Base-by-base conservation (phyloP, 2,888 invertebrate species). In the Drosophila birchii region DNA sequence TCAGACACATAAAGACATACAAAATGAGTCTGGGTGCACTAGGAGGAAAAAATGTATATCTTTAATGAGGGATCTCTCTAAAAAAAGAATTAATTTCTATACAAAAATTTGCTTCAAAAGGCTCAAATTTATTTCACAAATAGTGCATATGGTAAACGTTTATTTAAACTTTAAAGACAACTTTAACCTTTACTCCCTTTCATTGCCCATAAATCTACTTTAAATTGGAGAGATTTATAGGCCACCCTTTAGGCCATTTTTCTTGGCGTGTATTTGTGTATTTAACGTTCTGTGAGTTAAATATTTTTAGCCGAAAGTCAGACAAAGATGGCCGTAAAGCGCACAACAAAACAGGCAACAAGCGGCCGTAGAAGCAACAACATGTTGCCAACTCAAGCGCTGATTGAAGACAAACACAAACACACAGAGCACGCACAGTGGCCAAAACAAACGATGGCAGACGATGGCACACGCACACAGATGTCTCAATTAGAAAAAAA, bases 261-360 rank as follows among this genome's bases (percentile, higher is more conserved):
- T 34, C 34, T 34, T 16, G 1, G 5, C 44, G 55, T 38, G 60
- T 76, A 41, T 67, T 59, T 58, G 68, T 73, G 73, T 85, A 76
- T 75, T 84, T 73, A 84, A 78, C 70, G 70, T 73, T 54, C 54
- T 78, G 72, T 75, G 75, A 78, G 76, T 80, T 86, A 88, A 78
- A 86, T 86, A 86, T 89, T 89, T 86, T 89, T 89, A 89, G 89
- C 86, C 78, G 53, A 75, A 87, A 79, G 88, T 75, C 71, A 86
- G 85, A 75, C 74, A 78, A 66, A 76, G 72, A 67, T 74, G 72
- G 82, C 63, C 79, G 60, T 57, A 80, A 76, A 63, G 43, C 53
- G 53, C 29, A 53, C 59, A 44, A 61, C 45, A 66, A 69, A 56
- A 45, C 34, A 41, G 55, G 53, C 59, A 67, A 64, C 51, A 29